Evolutionary conservation across 1,140 invertebrate genomes (phyloP).

Genomic region (Bombus balteatus): DNA sequence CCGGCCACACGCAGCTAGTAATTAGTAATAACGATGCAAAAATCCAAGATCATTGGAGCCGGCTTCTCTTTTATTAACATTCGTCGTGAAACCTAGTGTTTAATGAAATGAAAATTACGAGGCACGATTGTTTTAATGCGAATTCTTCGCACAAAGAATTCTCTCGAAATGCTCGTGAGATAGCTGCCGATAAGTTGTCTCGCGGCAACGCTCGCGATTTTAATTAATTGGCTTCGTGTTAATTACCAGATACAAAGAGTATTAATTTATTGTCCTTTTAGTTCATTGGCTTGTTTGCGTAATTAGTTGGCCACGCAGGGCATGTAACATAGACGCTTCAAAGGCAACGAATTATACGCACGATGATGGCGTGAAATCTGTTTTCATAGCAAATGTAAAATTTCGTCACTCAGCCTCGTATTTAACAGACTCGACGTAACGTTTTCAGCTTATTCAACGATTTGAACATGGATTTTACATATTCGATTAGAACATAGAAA

Average conservation of each 20-base stretch:
- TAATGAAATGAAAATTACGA: too few species aligned
- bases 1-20: too few species aligned
- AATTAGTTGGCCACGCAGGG: conserved; percentile 50
- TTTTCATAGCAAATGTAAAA: not conserved
- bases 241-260: conserved; percentile 31
- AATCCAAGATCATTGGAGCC: too few species aligned
- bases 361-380: not conserved
- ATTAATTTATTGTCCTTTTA: conserved; percentile 53
- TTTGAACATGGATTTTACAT: not conserved
- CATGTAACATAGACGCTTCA: conserved; percentile 41
- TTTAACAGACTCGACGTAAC: not conserved
- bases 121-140: too few species aligned
- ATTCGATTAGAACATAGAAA: not conserved
- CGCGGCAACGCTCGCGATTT: not conserved
- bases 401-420: not conserved
- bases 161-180: not conserved
- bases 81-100: too few species aligned
- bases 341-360: conserved; percentile 33
- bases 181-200: too few species aligned
- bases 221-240: conserved; percentile 8
- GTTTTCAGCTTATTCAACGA: not conserved
- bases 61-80: too few species aligned
- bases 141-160: not conserved
- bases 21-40: too few species aligned
- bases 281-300: conserved; percentile 34